These are phyloP conservation scores for Leucophenga montana DNA, from an alignment of 2,888 invertebrate species.

Conservation along the genomic window DNA sequence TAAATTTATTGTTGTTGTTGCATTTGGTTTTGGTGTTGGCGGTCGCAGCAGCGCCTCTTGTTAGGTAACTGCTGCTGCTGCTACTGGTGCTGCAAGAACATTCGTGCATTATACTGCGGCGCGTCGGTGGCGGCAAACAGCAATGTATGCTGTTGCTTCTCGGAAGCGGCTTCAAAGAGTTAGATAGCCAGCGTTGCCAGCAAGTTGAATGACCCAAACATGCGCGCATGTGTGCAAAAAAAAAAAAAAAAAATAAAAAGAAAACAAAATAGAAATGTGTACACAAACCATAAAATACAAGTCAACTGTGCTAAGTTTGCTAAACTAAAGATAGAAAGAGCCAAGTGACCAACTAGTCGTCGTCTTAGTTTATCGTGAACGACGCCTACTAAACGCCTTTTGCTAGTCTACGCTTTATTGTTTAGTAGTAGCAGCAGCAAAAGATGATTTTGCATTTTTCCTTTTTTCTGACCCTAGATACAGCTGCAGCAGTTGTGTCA, in stretches of 20 bases:
- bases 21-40: slow-evolving; percentile 26
- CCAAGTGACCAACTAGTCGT: too few species aligned
- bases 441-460: not conserved
- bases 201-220: slow-evolving; percentile 68
- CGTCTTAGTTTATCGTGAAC: not conserved
- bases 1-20: slow-evolving; percentile 52
- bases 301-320: slow-evolving; percentile 65
- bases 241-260: slow-evolving; percentile 37
- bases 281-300: slow-evolving; percentile 69
- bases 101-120: not conserved
- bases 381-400: slow-evolving; percentile 54
- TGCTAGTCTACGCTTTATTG: slow-evolving; percentile 64
- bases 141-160: slow-evolving; percentile 30
- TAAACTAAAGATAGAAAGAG: slow-evolving; percentile 35
- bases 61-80: slow-evolving; percentile 12
- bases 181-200: too few species aligned
- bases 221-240: slow-evolving; percentile 67
- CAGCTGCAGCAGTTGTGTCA: too few species aligned
- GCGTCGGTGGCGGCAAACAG: slow-evolving; percentile 31
- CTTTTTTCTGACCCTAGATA: too few species aligned
- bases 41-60: slow-evolving; percentile 19
- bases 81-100: not conserved
- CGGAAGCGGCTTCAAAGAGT: slow-evolving; percentile 14
- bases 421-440: slow-evolving; percentile 44
- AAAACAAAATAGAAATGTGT: slow-evolving; percentile 53